These are phyloP conservation scores for Ophion obscuratus DNA, from an alignment of 2,888 invertebrate species.

Conservation along the genomic window DNA sequence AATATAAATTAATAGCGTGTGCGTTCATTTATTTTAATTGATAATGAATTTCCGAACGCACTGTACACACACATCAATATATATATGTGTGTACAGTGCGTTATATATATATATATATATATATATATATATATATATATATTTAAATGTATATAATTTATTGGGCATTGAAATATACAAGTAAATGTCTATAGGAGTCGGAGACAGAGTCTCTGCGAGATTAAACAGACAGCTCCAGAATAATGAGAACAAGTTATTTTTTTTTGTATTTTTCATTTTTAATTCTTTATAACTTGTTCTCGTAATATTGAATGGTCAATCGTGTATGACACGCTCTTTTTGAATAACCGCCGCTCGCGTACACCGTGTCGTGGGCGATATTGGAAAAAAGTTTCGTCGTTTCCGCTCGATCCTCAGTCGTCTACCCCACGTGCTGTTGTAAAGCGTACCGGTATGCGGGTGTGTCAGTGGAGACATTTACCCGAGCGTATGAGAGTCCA, in stretches of 20 bases:
- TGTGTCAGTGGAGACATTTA: not conserved
- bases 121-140: no score
- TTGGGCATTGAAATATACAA: not conserved
- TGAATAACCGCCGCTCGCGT: slow-evolving; percentile 12
- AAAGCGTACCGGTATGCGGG: not conserved
- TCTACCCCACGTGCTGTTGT: not conserved
- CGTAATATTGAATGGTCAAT: slow-evolving; percentile 27
- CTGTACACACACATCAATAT: not conserved
- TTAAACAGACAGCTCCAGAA: slow-evolving; percentile 27
- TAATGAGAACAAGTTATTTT: slow-evolving; percentile 13
- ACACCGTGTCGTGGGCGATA: slow-evolving; percentile 27
- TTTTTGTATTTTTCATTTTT: slow-evolving; percentile 7
- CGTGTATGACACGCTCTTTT: slow-evolving; percentile 37
- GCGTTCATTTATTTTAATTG: not conserved
- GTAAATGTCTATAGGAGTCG: not conserved
- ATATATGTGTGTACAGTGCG: no score
- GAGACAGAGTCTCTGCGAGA: slow-evolving; percentile 1
- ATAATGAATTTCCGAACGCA: not conserved
- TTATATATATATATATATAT: no score
- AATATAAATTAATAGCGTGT: not conserved
- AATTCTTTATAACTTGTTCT: slow-evolving; percentile 18
- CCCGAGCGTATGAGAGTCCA: not conserved
- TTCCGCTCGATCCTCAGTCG: slow-evolving; percentile 26
- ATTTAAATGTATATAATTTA: not conserved
- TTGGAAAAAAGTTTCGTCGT: slow-evolving; percentile 49